Evolutionary conservation across 2,797 vertebrate genomes (phyloP).

Genomic region (Mormyrops boulengeri): DNA sequence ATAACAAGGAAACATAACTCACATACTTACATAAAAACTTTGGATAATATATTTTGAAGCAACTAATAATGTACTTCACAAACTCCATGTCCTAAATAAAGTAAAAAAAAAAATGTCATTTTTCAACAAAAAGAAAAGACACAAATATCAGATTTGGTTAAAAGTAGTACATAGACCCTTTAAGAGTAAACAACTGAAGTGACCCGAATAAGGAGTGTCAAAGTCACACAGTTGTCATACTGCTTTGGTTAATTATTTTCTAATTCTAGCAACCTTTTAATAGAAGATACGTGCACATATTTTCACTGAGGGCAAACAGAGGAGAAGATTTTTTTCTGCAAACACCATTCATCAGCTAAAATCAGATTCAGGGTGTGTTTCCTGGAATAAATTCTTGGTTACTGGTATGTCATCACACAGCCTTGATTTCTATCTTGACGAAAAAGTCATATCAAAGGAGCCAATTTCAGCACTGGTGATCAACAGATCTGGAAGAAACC

Average conservation of each 20-base stretch:
- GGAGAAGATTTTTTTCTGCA: background rate
- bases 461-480: background rate
- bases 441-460: background rate
- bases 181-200: background rate
- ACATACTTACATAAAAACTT: slow-evolving; percentile 91
- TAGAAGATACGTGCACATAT: background rate
- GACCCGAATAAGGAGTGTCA: slow-evolving; percentile 11
- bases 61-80: slow-evolving; percentile 87
- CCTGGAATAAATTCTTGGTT: slow-evolving; percentile 24
- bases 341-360: slow-evolving; percentile 14
- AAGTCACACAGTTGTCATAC: background rate
- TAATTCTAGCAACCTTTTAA: background rate
- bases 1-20: background rate
- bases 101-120: slow-evolving; percentile 26
- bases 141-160: slow-evolving; percentile 22
- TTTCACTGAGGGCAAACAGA: background rate
- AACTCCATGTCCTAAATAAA: slow-evolving; percentile 93
- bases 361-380: slow-evolving; percentile 13
- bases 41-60: slow-evolving; percentile 96
- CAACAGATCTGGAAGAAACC: background rate
- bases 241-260: background rate
- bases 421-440: background rate
- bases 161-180: background rate
- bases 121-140: background rate
- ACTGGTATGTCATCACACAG: slow-evolving; percentile 16